Conservation (phyloP, 2,888 invertebrate species). For the Ischnus inquisitorius region DNA sequence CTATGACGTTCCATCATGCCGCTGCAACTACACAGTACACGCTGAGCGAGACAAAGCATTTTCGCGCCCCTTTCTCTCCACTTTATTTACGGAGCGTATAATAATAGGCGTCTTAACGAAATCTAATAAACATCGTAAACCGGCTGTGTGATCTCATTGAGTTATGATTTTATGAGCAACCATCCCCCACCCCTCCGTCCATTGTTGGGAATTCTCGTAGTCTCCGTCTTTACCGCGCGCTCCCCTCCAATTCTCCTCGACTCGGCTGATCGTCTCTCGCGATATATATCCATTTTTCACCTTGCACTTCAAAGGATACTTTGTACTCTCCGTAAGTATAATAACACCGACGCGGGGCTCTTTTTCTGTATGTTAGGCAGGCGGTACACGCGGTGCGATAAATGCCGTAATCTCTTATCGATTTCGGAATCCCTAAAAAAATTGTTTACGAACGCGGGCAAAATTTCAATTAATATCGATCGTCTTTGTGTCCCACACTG, state of each 20-base stretch:
- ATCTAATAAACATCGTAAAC: slow-evolving; percentile 84
- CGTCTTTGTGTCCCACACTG: too few relatives aligned
- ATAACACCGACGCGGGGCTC: slow-evolving; percentile 35
- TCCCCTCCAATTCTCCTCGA: slow-evolving; percentile 3
- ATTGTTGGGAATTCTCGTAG: slow-evolving; percentile 36
- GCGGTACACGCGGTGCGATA: slow-evolving; percentile 39
- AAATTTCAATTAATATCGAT: too few relatives aligned
- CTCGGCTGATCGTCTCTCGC: slow-evolving; percentile 32
- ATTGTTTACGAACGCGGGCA: background rate
- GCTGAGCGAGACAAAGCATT: slow-evolving; percentile 15
- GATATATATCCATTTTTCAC: slow-evolving; percentile 22
- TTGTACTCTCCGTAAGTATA: slow-evolving; percentile 32
- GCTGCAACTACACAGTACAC: background rate
- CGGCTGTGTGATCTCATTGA: slow-evolving; percentile 78
- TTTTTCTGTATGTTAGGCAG: background rate
- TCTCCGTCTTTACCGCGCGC: slow-evolving; percentile 43
- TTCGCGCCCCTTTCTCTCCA: slow-evolving; percentile 62
- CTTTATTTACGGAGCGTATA: slow-evolving; percentile 78
- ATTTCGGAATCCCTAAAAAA: background rate
- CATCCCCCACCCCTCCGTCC: slow-evolving; percentile 43
- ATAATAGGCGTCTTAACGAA: slow-evolving; percentile 83
- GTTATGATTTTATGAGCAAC: slow-evolving; percentile 72
- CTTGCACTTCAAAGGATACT: slow-evolving; percentile 60
- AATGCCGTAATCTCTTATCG: slow-evolving; percentile 49
- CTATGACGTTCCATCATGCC: background rate